phyloP scores from a whole-genome alignment of 2,113 vertebrate species.

The Corapipo altera region DNA sequence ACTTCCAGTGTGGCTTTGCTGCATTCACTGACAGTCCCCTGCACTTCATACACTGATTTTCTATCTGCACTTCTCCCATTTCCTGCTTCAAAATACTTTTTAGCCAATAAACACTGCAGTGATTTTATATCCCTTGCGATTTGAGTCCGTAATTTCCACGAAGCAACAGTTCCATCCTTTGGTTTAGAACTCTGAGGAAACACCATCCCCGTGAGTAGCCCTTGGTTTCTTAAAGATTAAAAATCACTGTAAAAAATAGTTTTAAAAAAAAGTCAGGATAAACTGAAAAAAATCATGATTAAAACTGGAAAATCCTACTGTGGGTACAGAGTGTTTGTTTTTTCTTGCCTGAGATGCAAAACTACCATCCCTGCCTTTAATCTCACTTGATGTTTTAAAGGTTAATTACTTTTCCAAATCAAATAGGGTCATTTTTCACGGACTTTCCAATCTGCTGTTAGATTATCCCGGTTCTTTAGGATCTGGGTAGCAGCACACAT shows the following conservation, averaged over 20 bases:
- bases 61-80: background rate
- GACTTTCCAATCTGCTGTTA: background rate
- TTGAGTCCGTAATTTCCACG: slow-evolving; percentile 29
- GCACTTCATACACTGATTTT: slow-evolving; percentile 3
- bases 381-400: background rate
- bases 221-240: slow-evolving; percentile 19
- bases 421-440: background rate
- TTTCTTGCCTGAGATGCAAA: slow-evolving; percentile 40
- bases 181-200: slow-evolving; percentile 27
- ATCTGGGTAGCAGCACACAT: background rate
- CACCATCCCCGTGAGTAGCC: slow-evolving; percentile 39
- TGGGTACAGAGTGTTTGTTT: slow-evolving; percentile 55
- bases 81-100: slow-evolving; percentile 33
- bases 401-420: background rate
- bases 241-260: slow-evolving; percentile 55
- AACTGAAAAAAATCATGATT: slow-evolving; percentile 26
- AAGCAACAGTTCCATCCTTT: background rate
- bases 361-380: background rate
- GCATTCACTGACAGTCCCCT: background rate
- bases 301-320: slow-evolving; percentile 48
- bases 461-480: background rate
- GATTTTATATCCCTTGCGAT: slow-evolving; percentile 41
- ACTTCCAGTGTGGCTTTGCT: background rate
- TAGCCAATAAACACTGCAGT: slow-evolving; percentile 55
- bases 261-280: slow-evolving; percentile 35